Percentiles rank a stretch among this genome's conserved stretches.
phyloP scores from a whole-genome alignment of 2,797 vertebrate species.

The Spinibarbus caldwelli region DNA sequence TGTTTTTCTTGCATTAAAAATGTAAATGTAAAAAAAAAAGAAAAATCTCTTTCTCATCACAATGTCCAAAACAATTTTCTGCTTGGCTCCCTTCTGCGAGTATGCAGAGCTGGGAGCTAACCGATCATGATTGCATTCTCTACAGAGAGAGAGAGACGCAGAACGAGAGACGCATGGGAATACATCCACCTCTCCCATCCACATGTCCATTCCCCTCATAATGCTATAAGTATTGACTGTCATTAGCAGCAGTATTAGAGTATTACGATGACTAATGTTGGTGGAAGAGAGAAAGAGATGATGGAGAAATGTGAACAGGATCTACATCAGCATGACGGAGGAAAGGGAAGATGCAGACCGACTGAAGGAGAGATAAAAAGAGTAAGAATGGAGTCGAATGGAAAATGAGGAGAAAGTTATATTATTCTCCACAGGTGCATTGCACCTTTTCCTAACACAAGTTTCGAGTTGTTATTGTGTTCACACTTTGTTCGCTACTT shows the following conservation, averaged over 20 bases:
- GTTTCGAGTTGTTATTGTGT: not conserved
- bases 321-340: conserved; percentile 52
- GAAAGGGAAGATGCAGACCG: conserved; percentile 51
- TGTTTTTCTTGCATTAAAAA: conserved; percentile 77
- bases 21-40: conserved; percentile 78
- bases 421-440: too few species aligned
- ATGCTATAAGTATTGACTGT: conserved; percentile 67
- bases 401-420: too few species aligned
- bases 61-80: conserved; percentile 84
- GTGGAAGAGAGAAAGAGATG: conserved; percentile 70
- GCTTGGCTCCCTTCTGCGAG: conserved; percentile 75
- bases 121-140: conserved; percentile 80
- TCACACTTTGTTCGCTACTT: not conserved
- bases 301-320: conserved; percentile 51
- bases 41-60: conserved; percentile 72
- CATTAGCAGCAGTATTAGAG: conserved; percentile 74
- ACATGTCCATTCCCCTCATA: conserved; percentile 63
- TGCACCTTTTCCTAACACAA: too few species aligned
- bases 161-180: conserved; percentile 56
- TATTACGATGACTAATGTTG: conserved; percentile 70
- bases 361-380: conserved; percentile 34
- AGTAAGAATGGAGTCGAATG: too few species aligned
- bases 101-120: conserved; percentile 68
- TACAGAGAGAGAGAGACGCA: conserved; percentile 50
- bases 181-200: conserved; percentile 72